Evolutionary conservation across 64 coral and sea anemone species (phyloP).

Genomic region (Montipora efflorescens): DNA sequence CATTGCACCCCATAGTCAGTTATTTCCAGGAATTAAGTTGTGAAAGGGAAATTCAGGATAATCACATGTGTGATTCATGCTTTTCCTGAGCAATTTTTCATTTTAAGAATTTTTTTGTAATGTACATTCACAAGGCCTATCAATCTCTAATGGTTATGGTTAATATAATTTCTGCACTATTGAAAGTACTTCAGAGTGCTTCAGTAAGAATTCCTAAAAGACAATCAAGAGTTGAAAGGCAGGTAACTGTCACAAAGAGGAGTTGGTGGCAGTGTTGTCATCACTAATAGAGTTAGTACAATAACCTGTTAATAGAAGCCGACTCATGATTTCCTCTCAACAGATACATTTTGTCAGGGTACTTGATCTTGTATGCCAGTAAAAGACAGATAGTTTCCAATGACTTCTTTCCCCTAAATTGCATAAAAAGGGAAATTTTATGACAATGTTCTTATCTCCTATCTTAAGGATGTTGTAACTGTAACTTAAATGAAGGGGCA

Average conservation of each 20-base stretch:
- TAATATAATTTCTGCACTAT: too few species aligned
- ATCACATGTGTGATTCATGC: too few species aligned
- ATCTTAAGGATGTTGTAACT: background rate
- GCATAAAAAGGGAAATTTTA: background rate
- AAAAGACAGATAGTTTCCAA: constrained; percentile 94
- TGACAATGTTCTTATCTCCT: background rate
- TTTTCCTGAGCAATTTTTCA: too few species aligned
- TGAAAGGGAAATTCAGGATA: too few species aligned
- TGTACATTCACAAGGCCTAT: too few species aligned
- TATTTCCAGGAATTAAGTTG: too few species aligned
- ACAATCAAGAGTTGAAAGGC: background rate
- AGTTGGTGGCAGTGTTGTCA: background rate
- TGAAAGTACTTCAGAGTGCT: too few species aligned
- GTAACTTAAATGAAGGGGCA: too few species aligned
- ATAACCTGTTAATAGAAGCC: constrained; percentile 92
- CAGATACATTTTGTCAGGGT: constrained; percentile 84
- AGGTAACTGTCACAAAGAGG: background rate
- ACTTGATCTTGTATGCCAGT: constrained; percentile 92
- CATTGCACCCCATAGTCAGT: too few species aligned
- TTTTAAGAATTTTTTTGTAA: too few species aligned
- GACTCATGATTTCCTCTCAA: constrained; percentile 91
- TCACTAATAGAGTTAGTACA: background rate
- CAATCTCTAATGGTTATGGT: too few species aligned
- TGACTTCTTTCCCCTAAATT: constrained; percentile 84
- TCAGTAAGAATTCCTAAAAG: too few species aligned